Evolutionary conservation across 2,888 invertebrate species (phyloP).

Genomic region (Scaptomyza flava): DNA sequence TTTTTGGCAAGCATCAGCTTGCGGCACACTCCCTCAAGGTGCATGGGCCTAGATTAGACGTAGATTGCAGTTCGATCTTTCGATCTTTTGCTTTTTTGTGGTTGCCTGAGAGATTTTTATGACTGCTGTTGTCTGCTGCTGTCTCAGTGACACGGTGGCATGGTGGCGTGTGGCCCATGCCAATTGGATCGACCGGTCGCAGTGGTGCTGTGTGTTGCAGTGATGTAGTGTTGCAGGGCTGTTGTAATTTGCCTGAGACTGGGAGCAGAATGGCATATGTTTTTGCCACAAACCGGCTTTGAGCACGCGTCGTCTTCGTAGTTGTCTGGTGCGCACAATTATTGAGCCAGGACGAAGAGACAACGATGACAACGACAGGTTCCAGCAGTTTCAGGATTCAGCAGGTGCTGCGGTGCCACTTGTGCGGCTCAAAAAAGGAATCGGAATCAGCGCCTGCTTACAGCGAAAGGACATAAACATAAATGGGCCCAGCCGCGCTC

Average conservation of each 20-base stretch:
- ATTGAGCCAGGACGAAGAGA: conserved; percentile 63
- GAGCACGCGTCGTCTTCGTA: conserved; percentile 71
- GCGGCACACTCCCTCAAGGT: conserved; percentile 70
- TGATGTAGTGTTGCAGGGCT: conserved; percentile 33
- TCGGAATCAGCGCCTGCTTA: conserved; percentile 75
- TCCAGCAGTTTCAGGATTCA: conserved; percentile 70
- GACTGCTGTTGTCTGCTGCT: conserved; percentile 48
- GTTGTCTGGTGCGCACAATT: conserved; percentile 66
- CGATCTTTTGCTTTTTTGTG: conserved; percentile 52
- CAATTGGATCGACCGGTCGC: conserved; percentile 50
- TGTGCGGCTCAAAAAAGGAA: conserved; percentile 66
- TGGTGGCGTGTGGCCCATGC: conserved; percentile 76
- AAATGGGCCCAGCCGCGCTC: conserved; percentile 74
- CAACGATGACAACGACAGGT: conserved; percentile 66
- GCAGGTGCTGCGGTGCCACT: conserved; percentile 70
- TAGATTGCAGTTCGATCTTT: conserved; percentile 55
- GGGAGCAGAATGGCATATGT: conserved; percentile 67
- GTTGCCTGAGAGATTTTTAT: conserved; percentile 71
- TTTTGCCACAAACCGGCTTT: conserved; percentile 69
- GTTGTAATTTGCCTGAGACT: conserved; percentile 64
- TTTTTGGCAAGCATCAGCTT: conserved; percentile 65
- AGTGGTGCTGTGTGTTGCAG: background rate
- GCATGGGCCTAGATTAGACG: conserved; percentile 67
- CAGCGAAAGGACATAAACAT: conserved; percentile 80
- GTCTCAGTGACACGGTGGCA: conserved; percentile 17